Conservation (phyloP, 2,888 invertebrate genomes). For the Lobophora halterata region DNA sequence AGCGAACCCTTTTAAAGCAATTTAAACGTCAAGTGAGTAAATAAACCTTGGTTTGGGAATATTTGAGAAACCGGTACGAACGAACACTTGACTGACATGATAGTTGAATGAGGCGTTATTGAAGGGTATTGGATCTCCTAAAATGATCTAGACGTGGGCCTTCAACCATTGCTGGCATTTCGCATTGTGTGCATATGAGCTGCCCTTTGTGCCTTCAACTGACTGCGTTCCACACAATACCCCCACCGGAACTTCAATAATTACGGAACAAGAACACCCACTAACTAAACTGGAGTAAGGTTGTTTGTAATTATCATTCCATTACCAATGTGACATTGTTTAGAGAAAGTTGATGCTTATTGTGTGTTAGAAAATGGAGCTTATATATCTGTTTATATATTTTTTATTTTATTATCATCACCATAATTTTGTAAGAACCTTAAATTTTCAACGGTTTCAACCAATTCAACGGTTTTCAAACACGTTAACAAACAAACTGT, state of each 20-base stretch:
- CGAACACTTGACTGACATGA: slow-evolving; percentile 7
- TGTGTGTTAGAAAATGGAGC: neutral
- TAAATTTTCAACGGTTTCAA: too few species aligned
- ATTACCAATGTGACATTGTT: slow-evolving; percentile 35
- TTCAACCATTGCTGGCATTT: slow-evolving; percentile 47
- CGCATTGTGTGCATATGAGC: slow-evolving; percentile 65
- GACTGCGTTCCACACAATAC: slow-evolving; percentile 33
- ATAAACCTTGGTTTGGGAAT: slow-evolving; percentile 34
- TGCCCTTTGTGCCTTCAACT: slow-evolving; percentile 38
- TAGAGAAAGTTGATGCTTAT: slow-evolving; percentile 30
- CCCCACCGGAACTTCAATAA: slow-evolving; percentile 61
- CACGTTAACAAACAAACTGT: too few species aligned
- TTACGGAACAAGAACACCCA: slow-evolving; percentile 54
- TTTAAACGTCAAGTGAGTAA: slow-evolving; percentile 33
- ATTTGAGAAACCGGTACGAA: slow-evolving; percentile 14
- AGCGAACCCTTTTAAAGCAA: slow-evolving; percentile 31
- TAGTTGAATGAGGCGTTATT: slow-evolving; percentile 25
- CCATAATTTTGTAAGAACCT: too few species aligned
- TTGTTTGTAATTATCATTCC: slow-evolving; percentile 53
- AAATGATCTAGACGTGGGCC: slow-evolving; percentile 34
- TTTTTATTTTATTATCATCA: too few species aligned
- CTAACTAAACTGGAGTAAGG: slow-evolving; percentile 62
- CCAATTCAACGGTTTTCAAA: too few species aligned
- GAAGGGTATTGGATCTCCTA: slow-evolving; percentile 33
- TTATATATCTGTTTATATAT: neutral